Conservation (phyloP, 2,888 invertebrate species). For the Pachliopta kotzebuea region DNA sequence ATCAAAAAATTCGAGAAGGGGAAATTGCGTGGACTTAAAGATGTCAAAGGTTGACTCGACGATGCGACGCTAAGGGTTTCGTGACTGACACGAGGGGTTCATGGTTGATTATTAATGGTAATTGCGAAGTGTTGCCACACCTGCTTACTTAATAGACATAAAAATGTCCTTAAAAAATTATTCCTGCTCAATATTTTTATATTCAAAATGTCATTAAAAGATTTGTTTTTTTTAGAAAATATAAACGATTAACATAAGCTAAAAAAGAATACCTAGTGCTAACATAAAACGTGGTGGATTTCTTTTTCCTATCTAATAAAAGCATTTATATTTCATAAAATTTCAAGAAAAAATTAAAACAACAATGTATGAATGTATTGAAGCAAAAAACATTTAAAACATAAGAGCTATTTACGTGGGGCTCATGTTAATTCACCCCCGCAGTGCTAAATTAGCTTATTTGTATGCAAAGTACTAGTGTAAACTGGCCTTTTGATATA, state of each 20-base stretch:
- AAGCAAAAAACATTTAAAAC: constrained; percentile 13
- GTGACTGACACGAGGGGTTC: constrained; percentile 13
- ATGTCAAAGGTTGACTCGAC: constrained; percentile 18
- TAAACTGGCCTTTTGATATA: constrained; percentile 26
- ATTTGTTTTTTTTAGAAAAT: too few species aligned
- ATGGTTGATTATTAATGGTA: constrained; percentile 22
- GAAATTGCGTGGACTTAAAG: constrained; percentile 17
- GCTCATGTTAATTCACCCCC: constrained; percentile 18
- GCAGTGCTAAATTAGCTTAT: constrained; percentile 21
- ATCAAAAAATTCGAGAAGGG: constrained; percentile 11
- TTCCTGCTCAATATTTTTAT: too few species aligned
- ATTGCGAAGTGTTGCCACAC: constrained; percentile 19
- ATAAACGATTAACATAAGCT: neutral
- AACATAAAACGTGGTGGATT: neutral
- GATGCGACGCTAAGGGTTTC: constrained; percentile 2
- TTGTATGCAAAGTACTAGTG: constrained; percentile 21
- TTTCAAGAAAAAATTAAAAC: neutral
- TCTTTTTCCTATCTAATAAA: too few species aligned
- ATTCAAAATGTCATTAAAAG: too few species aligned
- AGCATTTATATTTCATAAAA: neutral
- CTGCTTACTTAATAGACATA: constrained; percentile 19
- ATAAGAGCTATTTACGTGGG: constrained; percentile 10
- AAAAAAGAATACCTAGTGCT: neutral
- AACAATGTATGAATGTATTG: neutral
- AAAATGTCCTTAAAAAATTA: too few species aligned